A percentile compares a stretch with the other conserved stretches of the same genome.
These are phyloP conservation scores for Tiliqua scincoides DNA, from an alignment of 2,113 vertebrate genomes.

Conservation along the genomic window DNA sequence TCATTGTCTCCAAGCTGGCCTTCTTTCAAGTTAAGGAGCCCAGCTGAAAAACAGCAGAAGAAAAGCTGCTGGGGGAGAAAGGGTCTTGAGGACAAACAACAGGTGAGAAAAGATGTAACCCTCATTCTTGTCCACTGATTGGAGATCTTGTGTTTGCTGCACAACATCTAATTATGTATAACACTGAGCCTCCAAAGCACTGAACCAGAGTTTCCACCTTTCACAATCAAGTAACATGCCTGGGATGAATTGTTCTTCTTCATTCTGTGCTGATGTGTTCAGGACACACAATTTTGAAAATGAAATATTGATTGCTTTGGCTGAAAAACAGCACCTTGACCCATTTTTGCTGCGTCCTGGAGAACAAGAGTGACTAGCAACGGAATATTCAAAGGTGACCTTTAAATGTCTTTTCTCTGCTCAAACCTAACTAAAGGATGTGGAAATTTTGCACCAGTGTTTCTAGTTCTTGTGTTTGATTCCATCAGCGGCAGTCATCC, in stretches of 20 bases:
- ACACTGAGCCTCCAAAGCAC: too few species aligned
- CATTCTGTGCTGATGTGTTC: too few species aligned
- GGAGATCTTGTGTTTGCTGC: neutral
- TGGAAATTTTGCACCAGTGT: neutral
- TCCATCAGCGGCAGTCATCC: too few species aligned
- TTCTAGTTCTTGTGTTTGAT: neutral
- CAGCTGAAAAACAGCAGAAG: neutral
- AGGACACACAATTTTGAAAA: neutral
- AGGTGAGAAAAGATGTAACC: neutral
- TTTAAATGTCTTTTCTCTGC: neutral
- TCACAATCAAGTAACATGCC: too few species aligned
- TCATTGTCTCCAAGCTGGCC: too few species aligned
- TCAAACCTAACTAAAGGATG: neutral
- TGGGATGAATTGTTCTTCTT: too few species aligned
- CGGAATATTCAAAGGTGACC: neutral
- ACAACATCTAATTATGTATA: neutral
- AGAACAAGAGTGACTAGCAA: too few species aligned
- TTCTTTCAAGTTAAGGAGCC: neutral
- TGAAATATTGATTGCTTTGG: neutral
- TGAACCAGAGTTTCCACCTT: too few species aligned
- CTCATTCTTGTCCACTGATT: neutral
- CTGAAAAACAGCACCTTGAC: neutral
- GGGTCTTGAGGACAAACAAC: neutral
- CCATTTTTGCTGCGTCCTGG: too few species aligned
- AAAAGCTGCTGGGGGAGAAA: neutral